A percentile compares a stretch with the other conserved stretches of the same genome.
phyloP scores from a whole-genome alignment of 2,113 vertebrate genomes.

The Neolamprologus variostigma region DNA sequence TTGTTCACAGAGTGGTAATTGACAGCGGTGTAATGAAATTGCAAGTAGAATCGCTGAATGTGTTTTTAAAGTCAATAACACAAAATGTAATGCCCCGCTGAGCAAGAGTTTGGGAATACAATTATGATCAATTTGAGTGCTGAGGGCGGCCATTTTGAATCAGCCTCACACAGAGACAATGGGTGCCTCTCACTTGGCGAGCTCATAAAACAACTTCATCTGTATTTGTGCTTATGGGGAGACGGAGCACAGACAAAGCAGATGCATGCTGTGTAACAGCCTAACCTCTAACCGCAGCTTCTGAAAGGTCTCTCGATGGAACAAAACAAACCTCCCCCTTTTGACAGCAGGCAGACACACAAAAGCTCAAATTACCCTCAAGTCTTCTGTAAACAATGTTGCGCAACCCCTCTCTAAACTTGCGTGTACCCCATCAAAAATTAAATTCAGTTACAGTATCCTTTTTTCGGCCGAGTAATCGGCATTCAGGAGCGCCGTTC shows the following conservation, averaged over 20 bases:
- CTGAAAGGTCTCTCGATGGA: neutral
- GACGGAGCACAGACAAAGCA: conserved; percentile 47
- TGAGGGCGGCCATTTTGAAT: conserved; percentile 64
- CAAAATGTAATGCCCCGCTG: conserved; percentile 65
- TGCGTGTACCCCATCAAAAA: neutral
- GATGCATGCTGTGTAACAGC: conserved; percentile 54
- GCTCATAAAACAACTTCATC: conserved; percentile 61
- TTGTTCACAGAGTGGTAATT: conserved; percentile 62
- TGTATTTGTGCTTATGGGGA: conserved; percentile 56
- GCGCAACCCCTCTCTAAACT: neutral
- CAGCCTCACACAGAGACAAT: conserved; percentile 66
- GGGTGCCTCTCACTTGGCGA: conserved; percentile 39
- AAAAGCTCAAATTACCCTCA: neutral
- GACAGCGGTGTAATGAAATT: conserved; percentile 68
- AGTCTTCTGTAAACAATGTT: neutral
- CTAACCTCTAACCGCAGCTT: conserved; percentile 19
- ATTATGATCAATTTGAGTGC: conserved; percentile 70
- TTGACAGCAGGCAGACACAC: neutral
- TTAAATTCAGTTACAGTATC: neutral
- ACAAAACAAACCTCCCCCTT: conserved; percentile 10
- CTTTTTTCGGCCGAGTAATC: neutral
- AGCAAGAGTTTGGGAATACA: conserved; percentile 66
- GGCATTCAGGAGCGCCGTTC: conserved; percentile 16
- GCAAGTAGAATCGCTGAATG: conserved; percentile 58
- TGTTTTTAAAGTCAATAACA: conserved; percentile 74